Conservation (phyloP, 2,113 vertebrate species). For the Phylloscopus trochiloides region DNA sequence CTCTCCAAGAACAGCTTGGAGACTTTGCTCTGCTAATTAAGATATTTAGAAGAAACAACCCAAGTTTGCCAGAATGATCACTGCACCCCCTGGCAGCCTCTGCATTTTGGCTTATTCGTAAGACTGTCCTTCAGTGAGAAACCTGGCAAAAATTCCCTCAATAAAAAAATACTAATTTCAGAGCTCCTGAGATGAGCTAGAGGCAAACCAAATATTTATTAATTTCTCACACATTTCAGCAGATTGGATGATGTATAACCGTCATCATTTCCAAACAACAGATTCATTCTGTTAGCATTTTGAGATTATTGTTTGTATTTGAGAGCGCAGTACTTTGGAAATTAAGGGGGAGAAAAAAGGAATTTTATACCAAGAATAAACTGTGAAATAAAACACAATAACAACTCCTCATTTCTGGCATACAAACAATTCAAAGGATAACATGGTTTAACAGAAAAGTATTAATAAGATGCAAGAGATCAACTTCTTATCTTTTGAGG, state of each 20-base stretch:
- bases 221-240: not conserved
- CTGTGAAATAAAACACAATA: constrained; percentile 4
- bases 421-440: not conserved
- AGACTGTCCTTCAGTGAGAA: not conserved
- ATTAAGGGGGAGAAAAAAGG: not conserved
- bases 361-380: constrained; percentile 23
- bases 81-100: constrained; percentile 33
- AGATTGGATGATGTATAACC: not conserved
- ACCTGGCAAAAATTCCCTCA: constrained; percentile 3
- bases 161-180: not conserved
- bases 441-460: constrained; percentile 9
- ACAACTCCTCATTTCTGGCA: not conserved
- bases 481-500: constrained; percentile 4
- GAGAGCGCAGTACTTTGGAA: not conserved
- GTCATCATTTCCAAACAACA: constrained; percentile 21
- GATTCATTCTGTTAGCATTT: not conserved
- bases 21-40: constrained; percentile 34
- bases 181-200: constrained; percentile 4
- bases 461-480: constrained; percentile 36
- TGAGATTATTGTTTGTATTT: not conserved
- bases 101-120: not conserved
- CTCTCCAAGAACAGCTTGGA: constrained; percentile 34
- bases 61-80: constrained; percentile 26
- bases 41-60: constrained; percentile 34
- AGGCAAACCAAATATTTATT: constrained; percentile 41